Base-by-base conservation (phyloP, 2,113 vertebrate genomes). In the Ahaetulla prasina region DNA sequence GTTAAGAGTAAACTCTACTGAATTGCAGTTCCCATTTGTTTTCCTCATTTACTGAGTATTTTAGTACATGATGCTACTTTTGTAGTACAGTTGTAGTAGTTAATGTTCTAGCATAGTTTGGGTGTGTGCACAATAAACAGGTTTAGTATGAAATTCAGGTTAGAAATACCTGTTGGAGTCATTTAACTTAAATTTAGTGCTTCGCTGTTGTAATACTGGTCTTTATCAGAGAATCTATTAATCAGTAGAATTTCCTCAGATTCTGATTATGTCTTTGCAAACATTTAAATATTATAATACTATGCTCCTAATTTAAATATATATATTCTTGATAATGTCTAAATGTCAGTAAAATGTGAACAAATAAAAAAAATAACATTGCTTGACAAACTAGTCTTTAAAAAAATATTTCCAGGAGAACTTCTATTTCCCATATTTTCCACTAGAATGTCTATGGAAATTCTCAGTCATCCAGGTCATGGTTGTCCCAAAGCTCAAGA, bases 121-220 rank as follows among this genome's bases (percentile, higher is more conserved):
- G 92, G 92, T 8, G 86, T 88, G 85, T 88, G 86, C 86, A 0
- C n/a, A 88, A 94, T 87, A 8, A 96, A 96, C 91, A 94, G 94
- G 95, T 95, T 93, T 87, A 94, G 90, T 95, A 95, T 68, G 94
- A 89, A 63, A 7, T 93, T 95, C 94, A 90, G 87, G 93, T 87
- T 91, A 90, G 90, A 93, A 96, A 94, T 0, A 39, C 0, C 0
- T 54, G 85, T 93, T 23, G 92, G 43, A 93, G 94, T 90, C 91
- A 52, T n/a, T 92, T 90, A 53, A 25, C 20, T 80, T 84, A 88
- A 54, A 90, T 2, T 0, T 57, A 88, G 54, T 45, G 30, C 53
- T 91, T 95, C 52, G 86, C 50, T 89, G 52, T 87, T 91, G 47
- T 57, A 93, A 91, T 89, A 1, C 0, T 57, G 86, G 3, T 14